Conservation (phyloP, 2,797 vertebrate genomes). For the Falco naumanni region DNA sequence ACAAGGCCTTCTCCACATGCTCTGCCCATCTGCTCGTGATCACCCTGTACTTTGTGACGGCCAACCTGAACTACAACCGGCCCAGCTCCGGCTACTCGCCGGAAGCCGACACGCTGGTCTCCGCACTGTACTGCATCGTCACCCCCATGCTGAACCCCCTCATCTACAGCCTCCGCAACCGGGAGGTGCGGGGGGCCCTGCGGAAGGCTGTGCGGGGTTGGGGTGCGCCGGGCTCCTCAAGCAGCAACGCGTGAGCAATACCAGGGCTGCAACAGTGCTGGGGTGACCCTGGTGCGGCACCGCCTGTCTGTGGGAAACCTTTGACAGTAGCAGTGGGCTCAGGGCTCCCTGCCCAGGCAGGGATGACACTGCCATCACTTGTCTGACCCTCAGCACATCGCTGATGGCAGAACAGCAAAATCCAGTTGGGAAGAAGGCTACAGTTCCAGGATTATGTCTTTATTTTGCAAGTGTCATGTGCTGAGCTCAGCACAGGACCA, state of each 20-base stretch:
- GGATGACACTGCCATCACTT: accelerated
- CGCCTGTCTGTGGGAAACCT: accelerated
- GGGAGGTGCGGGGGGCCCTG: constrained; percentile 38
- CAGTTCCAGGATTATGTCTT: not conserved
- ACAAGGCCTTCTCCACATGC: constrained; percentile 67
- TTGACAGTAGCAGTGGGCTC: not conserved
- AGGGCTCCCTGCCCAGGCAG: not conserved
- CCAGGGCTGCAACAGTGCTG: not conserved
- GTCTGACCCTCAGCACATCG: not conserved
- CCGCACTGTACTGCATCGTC: constrained; percentile 32
- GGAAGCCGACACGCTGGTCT: not conserved
- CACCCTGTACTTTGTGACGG: constrained; percentile 3
- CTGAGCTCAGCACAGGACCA: not conserved
- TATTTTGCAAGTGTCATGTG: not conserved
- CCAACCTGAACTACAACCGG: constrained; percentile 68
- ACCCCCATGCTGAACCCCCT: constrained; percentile 67
- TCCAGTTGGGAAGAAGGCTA: not conserved
- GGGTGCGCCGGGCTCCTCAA: accelerated
- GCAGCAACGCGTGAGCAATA: accelerated
- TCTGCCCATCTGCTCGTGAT: constrained; percentile 58
- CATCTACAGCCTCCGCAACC: constrained; percentile 71
- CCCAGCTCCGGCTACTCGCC: not conserved
- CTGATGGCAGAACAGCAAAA: not conserved
- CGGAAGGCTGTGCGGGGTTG: not conserved
- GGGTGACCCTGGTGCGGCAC: accelerated